A percentile compares a stretch with the other conserved stretches of the same genome.
These are phyloP conservation scores for Zaprionus davidi DNA, from an alignment of 1,140 invertebrate genomes.

Conservation along the genomic window DNA sequence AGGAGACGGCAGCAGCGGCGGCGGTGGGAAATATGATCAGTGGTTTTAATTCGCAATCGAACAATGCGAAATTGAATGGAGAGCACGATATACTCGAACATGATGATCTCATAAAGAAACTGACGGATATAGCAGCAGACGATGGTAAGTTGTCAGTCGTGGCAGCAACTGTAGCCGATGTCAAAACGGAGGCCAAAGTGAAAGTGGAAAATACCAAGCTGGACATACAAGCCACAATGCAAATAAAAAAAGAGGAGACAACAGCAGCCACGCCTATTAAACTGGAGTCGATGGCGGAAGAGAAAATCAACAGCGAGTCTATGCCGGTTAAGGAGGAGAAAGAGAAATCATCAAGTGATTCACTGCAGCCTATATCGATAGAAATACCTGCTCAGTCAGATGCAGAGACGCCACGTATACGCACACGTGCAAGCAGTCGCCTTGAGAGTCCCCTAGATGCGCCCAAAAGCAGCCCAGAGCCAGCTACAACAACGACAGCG, in stretches of 20 bases:
- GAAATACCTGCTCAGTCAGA: constrained; percentile 76
- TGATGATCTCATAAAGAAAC: constrained; percentile 81
- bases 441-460: constrained; percentile 88
- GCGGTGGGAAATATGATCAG: constrained; percentile 27
- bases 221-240: constrained; percentile 38
- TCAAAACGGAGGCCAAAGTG: constrained; percentile 47
- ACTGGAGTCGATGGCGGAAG: constrained; percentile 8
- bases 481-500: background rate
- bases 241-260: constrained; percentile 47
- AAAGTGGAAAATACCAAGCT: constrained; percentile 53
- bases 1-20: constrained; percentile 41
- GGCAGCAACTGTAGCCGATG: constrained; percentile 10
- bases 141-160: constrained; percentile 25
- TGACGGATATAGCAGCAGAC: constrained; percentile 58
- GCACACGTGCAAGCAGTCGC: constrained; percentile 89
- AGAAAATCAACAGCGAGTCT: background rate
- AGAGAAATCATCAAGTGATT: constrained; percentile 41
- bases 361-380: constrained; percentile 76
- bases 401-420: constrained; percentile 83
- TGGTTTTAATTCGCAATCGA: constrained; percentile 27
- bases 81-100: constrained; percentile 75
- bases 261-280: constrained; percentile 1
- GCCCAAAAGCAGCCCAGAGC: constrained; percentile 86
- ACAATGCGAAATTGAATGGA: constrained; percentile 63
- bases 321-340: constrained; percentile 41